Base-by-base conservation (phyloP, 1,140 invertebrate genomes). In the Bombus impatiens region DNA sequence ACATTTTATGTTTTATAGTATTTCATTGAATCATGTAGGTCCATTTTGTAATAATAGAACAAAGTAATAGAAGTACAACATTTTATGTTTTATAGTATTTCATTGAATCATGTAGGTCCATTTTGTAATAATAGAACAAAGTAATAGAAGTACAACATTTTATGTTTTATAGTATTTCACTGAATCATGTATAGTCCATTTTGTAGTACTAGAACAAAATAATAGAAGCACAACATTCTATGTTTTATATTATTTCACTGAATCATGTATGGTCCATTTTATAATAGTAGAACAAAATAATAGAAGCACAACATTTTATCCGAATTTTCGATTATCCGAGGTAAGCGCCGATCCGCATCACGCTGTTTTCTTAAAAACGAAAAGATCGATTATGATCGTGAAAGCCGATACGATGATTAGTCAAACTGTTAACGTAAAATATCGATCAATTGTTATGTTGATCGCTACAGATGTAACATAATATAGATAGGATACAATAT, bases 11-110 rank as follows among this genome's bases (percentile, higher is more conserved):
- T 47, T 18, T 47, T 1, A 47, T 47, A 6, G 6, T 47, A 47
- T 6, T 0, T 0, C 0, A 47, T 1, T 47, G 15, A 18, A 47
- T 47, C 0, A 5, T 18, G 15, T 13, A 0, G 0, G 2, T 13
- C 5, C 5, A 0, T 18, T 47, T 0, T 47, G 47, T 18, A 47
- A 6, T 18, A 47, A 0, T 47, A 6, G 1, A 47, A 18, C 15
- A 47, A 18, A 47, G 0, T 18, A 47, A 18, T 47, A 47, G 4
- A 47, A 15, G 0, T 0, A 47, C 5, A 18, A 47, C 0, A 47
- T 44, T 15, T 44, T 15, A 0, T 15, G 44, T 15, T 44, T 44
- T 4, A 4, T 47, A 47, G 1, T 47, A 15, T 15, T 0, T 47
- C 0, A 15, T 1, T 47, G 44, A 6, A 47, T 15, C 0, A 15